A percentile compares a stretch with the other conserved stretches of the same genome.
phyloP scores from a whole-genome alignment of 1,140 invertebrate genomes.

The Ridgeia piscesae region DNA sequence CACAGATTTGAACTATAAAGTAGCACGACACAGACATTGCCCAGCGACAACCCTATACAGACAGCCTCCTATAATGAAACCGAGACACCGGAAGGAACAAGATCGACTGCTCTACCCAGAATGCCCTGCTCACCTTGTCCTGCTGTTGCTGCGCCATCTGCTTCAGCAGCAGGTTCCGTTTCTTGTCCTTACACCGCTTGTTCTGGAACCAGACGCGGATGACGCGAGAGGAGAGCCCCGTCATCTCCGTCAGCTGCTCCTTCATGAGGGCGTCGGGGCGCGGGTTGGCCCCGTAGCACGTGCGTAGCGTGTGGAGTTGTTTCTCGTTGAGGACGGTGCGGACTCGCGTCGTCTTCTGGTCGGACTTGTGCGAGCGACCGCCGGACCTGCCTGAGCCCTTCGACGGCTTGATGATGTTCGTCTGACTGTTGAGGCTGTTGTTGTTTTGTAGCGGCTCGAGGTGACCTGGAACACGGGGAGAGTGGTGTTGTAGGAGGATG shows the following conservation, averaged over 20 bases:
- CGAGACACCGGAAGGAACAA: constrained; percentile 76
- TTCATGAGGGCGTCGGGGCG: constrained; percentile 98
- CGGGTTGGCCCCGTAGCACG: constrained; percentile 94
- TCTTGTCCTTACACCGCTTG: constrained; percentile 99
- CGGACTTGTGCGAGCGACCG: not conserved
- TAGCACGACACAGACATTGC: no score
- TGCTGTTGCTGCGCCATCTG: constrained; percentile 94
- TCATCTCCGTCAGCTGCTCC: constrained; percentile 99
- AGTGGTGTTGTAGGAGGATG: not conserved
- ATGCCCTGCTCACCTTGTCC: constrained; percentile 20
- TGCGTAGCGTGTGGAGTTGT: constrained; percentile 88
- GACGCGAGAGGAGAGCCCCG: constrained; percentile 88
- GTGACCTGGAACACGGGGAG: not conserved
- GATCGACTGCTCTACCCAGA: constrained; percentile 92
- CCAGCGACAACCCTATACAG: no score
- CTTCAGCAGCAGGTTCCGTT: constrained; percentile 93
- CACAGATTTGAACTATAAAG: no score
- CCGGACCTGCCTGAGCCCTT: constrained; percentile 15
- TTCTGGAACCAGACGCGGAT: constrained; percentile 97
- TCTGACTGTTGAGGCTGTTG: constrained; percentile 24
- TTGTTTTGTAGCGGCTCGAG: not conserved
- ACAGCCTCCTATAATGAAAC: no score
- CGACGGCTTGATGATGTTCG: constrained; percentile 14
- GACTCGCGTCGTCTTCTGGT: constrained; percentile 86
- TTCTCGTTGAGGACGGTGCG: constrained; percentile 98